Percentiles rank a stretch among this genome's conserved stretches.
These are phyloP conservation scores for Catagonus wagneri DNA, from an alignment of 2,113 vertebrate genomes.

Conservation along the genomic window DNA sequence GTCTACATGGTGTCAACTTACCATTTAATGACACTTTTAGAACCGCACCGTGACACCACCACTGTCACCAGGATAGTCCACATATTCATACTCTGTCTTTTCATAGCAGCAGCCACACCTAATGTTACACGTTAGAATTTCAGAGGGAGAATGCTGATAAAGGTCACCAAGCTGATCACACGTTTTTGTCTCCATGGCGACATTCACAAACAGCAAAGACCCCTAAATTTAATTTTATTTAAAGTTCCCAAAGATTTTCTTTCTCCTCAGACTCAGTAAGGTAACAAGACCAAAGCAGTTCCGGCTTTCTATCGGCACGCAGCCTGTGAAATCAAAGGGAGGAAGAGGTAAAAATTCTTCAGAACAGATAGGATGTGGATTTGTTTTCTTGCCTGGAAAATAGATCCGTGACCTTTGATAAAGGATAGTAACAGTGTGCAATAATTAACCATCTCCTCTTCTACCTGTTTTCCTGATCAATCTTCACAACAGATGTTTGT, in stretches of 20 bases:
- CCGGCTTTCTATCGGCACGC: background rate
- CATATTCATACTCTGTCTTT: background rate
- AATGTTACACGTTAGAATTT: conserved; percentile 36
- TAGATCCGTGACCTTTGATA: background rate
- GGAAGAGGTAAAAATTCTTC: background rate
- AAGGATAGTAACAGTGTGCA: background rate
- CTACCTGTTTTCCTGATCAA: background rate
- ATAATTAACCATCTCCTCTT: background rate
- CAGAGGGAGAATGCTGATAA: conserved; percentile 17
- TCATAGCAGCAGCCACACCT: background rate
- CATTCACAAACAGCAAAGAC: conserved; percentile 28
- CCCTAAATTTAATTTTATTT: conserved; percentile 34
- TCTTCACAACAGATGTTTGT: background rate
- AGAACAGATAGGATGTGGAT: background rate
- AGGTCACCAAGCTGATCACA: background rate
- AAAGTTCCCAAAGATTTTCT: conserved; percentile 10
- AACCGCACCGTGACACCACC: background rate
- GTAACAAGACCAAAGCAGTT: background rate
- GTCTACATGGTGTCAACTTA: background rate
- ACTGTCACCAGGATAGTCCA: background rate
- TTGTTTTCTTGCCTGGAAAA: background rate
- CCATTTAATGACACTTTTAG: background rate
- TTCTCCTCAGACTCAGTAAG: background rate
- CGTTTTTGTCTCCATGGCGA: conserved; percentile 37
- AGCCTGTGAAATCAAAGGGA: background rate